Evolutionary conservation across 2,797 vertebrate genomes (phyloP).

Genomic region (Sylvia borin): DNA sequence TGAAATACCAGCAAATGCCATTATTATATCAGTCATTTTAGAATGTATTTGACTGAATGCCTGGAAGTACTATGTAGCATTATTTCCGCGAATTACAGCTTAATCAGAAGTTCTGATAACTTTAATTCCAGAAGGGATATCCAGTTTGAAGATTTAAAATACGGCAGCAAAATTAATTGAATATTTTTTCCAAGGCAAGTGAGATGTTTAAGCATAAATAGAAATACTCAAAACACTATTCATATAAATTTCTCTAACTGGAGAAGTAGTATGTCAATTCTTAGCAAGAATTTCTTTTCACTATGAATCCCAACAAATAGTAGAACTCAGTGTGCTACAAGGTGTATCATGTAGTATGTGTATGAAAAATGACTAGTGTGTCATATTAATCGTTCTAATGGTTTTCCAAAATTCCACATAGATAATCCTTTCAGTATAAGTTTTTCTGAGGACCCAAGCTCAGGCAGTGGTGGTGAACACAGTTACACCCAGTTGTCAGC

Average conservation of each 20-base stretch:
- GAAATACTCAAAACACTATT: background rate
- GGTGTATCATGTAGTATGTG: background rate
- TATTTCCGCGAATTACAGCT: background rate
- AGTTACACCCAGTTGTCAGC: background rate
- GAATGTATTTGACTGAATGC: background rate
- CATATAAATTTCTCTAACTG: background rate
- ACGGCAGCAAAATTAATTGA: background rate
- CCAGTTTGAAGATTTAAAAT: background rate
- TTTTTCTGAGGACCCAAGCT: background rate
- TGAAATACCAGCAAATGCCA: background rate
- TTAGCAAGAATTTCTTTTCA: background rate
- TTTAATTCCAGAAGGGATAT: background rate
- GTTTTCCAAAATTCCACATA: background rate
- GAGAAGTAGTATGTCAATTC: background rate
- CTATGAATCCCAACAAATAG: background rate
- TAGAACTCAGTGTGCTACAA: background rate
- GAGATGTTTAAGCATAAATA: background rate
- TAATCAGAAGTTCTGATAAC: background rate
- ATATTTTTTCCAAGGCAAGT: background rate
- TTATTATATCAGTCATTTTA: background rate
- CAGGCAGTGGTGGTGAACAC: background rate
- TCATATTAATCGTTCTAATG: background rate
- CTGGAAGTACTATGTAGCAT: background rate
- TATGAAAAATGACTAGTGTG: background rate
- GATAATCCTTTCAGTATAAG: background rate